Evolutionary conservation across 2,888 invertebrate genomes (phyloP).

Genomic region (Flexamia atlantica): DNA sequence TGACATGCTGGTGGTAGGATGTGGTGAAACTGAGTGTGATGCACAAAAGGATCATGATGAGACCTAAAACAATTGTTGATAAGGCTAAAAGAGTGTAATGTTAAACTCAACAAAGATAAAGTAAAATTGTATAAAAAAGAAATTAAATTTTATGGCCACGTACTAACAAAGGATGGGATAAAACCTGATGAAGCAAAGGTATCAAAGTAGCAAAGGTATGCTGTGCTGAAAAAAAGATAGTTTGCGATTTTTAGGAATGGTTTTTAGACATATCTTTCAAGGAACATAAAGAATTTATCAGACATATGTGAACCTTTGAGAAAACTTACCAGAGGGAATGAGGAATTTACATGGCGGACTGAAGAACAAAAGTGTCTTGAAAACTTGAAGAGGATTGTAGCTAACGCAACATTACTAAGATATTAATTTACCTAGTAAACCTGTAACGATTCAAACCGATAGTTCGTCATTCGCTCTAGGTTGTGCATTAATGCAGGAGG

Average conservation of each 20-base stretch:
- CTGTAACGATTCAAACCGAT: not conserved
- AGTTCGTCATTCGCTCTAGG: not conserved
- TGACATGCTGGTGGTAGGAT: constrained; percentile 66
- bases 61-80: constrained; percentile 59
- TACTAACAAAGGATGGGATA: not conserved
- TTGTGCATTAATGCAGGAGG: not conserved
- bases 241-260: not conserved
- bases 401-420: not conserved
- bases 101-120: constrained; percentile 5
- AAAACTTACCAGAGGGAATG: not conserved
- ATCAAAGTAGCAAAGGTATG: not conserved
- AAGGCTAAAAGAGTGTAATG: not conserved
- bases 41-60: constrained; percentile 64
- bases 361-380: not conserved
- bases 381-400: not conserved
- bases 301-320: not conserved
- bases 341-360: not conserved
- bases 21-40: constrained; percentile 63
- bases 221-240: not conserved
- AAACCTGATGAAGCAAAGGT: not conserved
- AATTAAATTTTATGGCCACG: not conserved
- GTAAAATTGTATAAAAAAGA: not conserved
- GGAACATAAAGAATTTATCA: not conserved
- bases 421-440: not conserved
- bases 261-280: not conserved